Evolutionary conservation across 2,113 vertebrate genomes (phyloP).

Genomic region (Triplophysa rosa): DNA sequence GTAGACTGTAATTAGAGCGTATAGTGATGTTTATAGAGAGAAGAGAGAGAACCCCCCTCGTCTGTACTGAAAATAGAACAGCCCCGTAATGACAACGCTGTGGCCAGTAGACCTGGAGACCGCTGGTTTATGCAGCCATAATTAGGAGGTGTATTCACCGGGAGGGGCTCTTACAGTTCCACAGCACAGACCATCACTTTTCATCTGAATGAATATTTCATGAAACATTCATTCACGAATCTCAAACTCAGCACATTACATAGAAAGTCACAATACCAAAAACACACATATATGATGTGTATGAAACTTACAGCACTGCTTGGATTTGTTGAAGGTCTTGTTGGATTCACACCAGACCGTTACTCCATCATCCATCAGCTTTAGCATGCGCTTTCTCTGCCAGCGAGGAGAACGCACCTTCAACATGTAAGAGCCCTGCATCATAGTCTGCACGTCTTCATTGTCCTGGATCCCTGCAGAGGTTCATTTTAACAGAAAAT

Average conservation of each 20-base stretch:
- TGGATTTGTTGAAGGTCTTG: conserved; percentile 71
- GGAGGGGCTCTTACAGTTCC: conserved; percentile 7
- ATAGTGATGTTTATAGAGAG: conserved; percentile 29
- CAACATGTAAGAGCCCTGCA: conserved; percentile 81
- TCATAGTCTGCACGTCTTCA: conserved; percentile 83
- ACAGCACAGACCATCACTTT: conserved; percentile 3
- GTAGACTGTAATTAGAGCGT: conserved; percentile 55
- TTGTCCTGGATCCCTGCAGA: conserved; percentile 83
- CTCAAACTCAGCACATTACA: background rate
- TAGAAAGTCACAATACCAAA: background rate
- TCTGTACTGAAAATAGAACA: conserved; percentile 50
- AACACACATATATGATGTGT: background rate
- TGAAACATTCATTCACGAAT: no score
- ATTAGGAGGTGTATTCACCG: conserved; percentile 34
- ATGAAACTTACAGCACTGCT: conserved; percentile 85
- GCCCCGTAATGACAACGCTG: conserved; percentile 52
- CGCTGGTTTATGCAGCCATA: conserved; percentile 47
- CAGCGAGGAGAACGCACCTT: conserved; percentile 85
- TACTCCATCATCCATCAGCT: conserved; percentile 85
- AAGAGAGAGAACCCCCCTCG: conserved; percentile 24
- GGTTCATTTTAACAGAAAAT: background rate
- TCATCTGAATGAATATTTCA: no score
- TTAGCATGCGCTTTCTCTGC: conserved; percentile 80
- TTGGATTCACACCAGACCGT: conserved; percentile 87
- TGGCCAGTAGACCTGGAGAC: conserved; percentile 29